A percentile compares a stretch with the other conserved stretches of the same genome.
phyloP scores from a whole-genome alignment of 2,888 invertebrate species.

The Zhuqinia jingwanae region DNA sequence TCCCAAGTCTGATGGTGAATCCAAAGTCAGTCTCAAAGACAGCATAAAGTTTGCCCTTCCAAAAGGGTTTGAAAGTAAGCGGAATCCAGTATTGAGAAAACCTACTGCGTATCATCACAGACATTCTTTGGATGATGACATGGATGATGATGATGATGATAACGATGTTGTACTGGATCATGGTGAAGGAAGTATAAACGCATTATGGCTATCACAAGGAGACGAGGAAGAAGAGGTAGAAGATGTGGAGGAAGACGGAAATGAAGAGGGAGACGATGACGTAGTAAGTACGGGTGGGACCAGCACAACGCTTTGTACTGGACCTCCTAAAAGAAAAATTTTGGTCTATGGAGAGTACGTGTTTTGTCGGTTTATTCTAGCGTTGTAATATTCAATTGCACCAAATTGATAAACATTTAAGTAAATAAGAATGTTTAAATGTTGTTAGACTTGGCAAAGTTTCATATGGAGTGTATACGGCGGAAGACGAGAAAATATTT shows the following conservation, averaged over 20 bases:
- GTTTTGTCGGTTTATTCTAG: too few species aligned
- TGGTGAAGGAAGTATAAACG: too few species aligned
- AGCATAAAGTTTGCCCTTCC: not conserved
- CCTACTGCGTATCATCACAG: not conserved
- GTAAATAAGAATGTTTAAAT: too few species aligned
- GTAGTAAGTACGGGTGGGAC: not conserved
- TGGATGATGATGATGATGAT: conserved; percentile 6
- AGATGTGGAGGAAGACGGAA: not conserved
- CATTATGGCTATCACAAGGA: too few species aligned
- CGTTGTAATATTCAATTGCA: too few species aligned
- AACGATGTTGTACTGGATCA: too few species aligned
- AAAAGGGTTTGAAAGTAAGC: not conserved
- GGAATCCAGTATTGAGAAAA: not conserved
- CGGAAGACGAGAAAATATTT: not conserved
- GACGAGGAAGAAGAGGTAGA: not conserved
- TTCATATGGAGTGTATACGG: not conserved
- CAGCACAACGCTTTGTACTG: not conserved
- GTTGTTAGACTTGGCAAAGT: not conserved
- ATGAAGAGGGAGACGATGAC: not conserved
- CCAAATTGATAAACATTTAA: too few species aligned
- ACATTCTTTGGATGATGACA: not conserved
- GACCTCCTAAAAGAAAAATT: not conserved
- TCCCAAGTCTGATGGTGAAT: not conserved
- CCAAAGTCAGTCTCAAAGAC: not conserved
- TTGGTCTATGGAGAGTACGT: conserved; percentile 17